These are phyloP conservation scores for Pampus argenteus DNA, from an alignment of 2,797 vertebrate genomes.

Conservation along the genomic window DNA sequence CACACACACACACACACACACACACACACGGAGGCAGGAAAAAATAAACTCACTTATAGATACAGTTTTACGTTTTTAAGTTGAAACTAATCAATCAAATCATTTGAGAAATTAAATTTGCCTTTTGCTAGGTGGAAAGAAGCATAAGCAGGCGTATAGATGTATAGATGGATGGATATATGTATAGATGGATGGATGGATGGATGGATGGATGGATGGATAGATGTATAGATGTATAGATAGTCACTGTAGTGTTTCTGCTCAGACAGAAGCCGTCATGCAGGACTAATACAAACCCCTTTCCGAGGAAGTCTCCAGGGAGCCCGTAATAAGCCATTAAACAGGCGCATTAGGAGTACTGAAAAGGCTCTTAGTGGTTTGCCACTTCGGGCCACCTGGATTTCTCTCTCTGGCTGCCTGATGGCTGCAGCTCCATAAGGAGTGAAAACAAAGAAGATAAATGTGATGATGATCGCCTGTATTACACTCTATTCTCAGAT, in stretches of 20 bases:
- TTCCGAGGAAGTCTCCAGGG: slow-evolving; percentile 77
- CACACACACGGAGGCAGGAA: slow-evolving; percentile 9
- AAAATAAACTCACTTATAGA: slow-evolving; percentile 4
- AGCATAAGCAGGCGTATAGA: background rate
- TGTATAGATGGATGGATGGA: slow-evolving; percentile 24
- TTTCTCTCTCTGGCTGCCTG: slow-evolving; percentile 63
- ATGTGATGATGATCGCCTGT: slow-evolving; percentile 4
- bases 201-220: slow-evolving; percentile 26
- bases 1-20: slow-evolving; percentile 47
- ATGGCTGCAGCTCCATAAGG: slow-evolving; percentile 2
- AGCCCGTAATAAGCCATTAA: slow-evolving; percentile 89
- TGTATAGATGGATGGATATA: slow-evolving; percentile 8
- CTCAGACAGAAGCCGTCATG: slow-evolving; percentile 48
- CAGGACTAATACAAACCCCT: slow-evolving; percentile 76
- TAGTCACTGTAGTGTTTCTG: slow-evolving; percentile 34
- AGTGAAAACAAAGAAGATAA: background rate
- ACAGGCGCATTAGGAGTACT: slow-evolving; percentile 87
- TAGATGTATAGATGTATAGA: slow-evolving; percentile 29
- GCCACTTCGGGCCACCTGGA: slow-evolving; percentile 83
- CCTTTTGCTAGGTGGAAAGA: too few species aligned
- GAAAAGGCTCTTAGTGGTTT: slow-evolving; percentile 89
- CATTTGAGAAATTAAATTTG: too few species aligned
- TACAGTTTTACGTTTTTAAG: slow-evolving; percentile 1
- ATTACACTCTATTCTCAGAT: background rate
- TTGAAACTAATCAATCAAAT: background rate